These are phyloP conservation scores for Erynnis tages DNA, from an alignment of 2,888 invertebrate species.

Conservation along the genomic window DNA sequence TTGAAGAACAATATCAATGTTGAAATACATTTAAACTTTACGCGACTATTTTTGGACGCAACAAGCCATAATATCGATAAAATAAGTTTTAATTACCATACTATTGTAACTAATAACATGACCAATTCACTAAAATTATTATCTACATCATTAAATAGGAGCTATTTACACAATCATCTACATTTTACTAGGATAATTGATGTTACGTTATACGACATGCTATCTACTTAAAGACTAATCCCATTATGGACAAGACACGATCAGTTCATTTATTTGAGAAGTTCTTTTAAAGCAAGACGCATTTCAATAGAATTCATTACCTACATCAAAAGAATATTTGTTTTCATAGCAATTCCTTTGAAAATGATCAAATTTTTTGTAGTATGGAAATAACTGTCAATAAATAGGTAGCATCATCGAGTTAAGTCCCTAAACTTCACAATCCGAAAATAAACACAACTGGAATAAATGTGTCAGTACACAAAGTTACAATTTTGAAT, in stretches of 20 bases:
- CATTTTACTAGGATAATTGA: constrained; percentile 38
- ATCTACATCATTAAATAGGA: constrained; percentile 31
- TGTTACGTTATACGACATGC: constrained; percentile 41
- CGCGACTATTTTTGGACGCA: too few relatives aligned
- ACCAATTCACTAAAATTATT: neutral
- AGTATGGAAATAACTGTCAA: neutral
- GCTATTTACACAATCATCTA: constrained; percentile 37
- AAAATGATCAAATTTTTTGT: neutral
- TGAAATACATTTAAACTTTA: too few relatives aligned
- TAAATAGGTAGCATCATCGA: constrained; percentile 16
- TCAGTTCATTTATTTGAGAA: neutral
- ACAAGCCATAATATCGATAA: too few relatives aligned
- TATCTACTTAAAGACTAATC: constrained; percentile 16
- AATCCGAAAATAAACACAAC: constrained; percentile 3
- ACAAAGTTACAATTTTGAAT: too few relatives aligned
- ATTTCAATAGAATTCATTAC: neutral
- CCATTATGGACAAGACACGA: neutral
- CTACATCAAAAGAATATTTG: neutral
- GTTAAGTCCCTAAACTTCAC: neutral
- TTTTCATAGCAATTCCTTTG: constrained; percentile 3
- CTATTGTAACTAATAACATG: too few relatives aligned
- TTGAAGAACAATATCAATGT: too few relatives aligned
- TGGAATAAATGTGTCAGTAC: too few relatives aligned
- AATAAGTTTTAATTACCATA: too few relatives aligned
- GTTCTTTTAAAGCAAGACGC: neutral